Base-by-base conservation (phyloP, 2,113 vertebrate genomes). In the Nansenia antarctica region DNA sequence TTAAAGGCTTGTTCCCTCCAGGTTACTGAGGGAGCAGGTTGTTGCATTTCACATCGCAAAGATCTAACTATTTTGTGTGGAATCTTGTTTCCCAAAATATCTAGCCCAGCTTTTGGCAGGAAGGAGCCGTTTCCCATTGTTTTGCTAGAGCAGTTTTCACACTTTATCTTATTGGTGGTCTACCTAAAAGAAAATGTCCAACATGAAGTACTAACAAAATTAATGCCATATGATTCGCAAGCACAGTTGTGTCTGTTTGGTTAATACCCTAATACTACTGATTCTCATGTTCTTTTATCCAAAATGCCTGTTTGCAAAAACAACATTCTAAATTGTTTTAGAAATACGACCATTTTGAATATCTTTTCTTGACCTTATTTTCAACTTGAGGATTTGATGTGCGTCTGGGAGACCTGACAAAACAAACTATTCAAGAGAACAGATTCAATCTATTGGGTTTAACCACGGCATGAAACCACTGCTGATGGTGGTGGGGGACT, bases 391-490 rank as follows among this genome's bases (percentile, higher is more conserved):
- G 26, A 58, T 57, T 57, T 47, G 9, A 70, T 22, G 67, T 30
- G 55, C 57, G 24, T 35, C 55, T 66, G 47, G 15, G 31, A 57
- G 22, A 20, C 45, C 57, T 29, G 29, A 62, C 37, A 65, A 69
- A 67, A 65, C 60, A 65, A 69, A 53, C 65, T 30, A 18, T 47
- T 70, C 64, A 60, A 30, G 47, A 47, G 45, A 35, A 31, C 64
- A 71, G 65, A 82, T 79, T 63, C 68, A 73, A 67, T 65, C 69
- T 75, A 29, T 64, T 67, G 62, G 58, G 62, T 65, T 76, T 64
- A 61, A 67, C 64, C 65, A 69, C 20, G 62, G 52, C 30, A 42
- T 67, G 42, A 70, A 76, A 79, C 69, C 73, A 61, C 58, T 35
- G 37, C 14, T 29, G 34, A 58, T 22, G 55, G 62, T 62, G 52